Percentiles rank a stretch among this genome's conserved stretches.
These are phyloP conservation scores for Synergus gifuensis DNA, from an alignment of 2,888 invertebrate genomes.

Conservation along the genomic window DNA sequence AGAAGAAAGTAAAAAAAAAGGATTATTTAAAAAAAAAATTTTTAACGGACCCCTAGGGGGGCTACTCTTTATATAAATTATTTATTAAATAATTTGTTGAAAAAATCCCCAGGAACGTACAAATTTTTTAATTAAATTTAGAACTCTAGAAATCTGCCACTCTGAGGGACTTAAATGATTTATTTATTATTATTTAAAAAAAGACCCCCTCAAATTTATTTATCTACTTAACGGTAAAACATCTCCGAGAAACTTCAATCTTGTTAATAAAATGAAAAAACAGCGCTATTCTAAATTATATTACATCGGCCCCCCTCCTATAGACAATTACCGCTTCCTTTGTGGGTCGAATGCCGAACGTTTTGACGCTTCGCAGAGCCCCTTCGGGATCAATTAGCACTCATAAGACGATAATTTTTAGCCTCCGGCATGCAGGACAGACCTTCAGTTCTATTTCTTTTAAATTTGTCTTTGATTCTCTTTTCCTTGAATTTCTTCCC, in stretches of 20 bases:
- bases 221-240: not conserved
- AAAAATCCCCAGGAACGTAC: too few species aligned
- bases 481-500: not conserved
- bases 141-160: too few species aligned
- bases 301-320: not conserved
- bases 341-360: not conserved
- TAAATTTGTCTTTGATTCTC: not conserved
- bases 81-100: too few species aligned
- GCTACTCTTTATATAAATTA: too few species aligned
- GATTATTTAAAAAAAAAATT: too few species aligned
- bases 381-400: slow-evolving; percentile 15
- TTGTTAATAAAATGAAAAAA: not conserved
- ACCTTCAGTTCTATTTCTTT: not conserved
- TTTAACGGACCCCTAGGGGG: too few species aligned
- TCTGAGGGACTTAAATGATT: too few species aligned
- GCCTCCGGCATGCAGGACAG: not conserved
- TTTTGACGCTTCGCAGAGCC: slow-evolving; percentile 4
- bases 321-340: not conserved
- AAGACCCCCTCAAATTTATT: too few species aligned
- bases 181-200: too few species aligned
- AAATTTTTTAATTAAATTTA: too few species aligned
- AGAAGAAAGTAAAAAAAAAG: too few species aligned
- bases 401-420: slow-evolving; percentile 1
- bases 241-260: not conserved
- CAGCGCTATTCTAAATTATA: not conserved